Conservation (phyloP, 2,888 invertebrate species). For the Troglohyphantes excavatus region DNA sequence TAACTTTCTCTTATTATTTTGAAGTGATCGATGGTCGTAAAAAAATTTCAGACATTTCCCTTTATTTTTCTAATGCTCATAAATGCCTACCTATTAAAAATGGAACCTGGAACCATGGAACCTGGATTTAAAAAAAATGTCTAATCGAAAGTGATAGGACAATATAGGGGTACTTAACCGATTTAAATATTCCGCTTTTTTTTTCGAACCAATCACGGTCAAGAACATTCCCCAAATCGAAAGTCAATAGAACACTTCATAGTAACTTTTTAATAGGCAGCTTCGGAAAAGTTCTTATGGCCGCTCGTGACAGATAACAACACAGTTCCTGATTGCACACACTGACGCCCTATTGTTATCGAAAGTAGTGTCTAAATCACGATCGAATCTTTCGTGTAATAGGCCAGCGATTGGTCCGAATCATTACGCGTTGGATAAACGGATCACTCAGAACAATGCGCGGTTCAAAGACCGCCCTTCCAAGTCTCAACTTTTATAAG, state of each 20-base stretch:
- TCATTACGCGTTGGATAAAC: conserved; percentile 51
- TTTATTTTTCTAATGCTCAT: too few relatives aligned
- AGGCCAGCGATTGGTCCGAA: conserved; percentile 44
- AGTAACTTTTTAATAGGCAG: conserved; percentile 19
- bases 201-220: background rate
- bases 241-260: background rate
- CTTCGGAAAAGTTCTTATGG: conserved; percentile 6
- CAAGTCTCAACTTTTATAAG: conserved; percentile 43
- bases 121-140: too few relatives aligned
- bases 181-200: background rate
- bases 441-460: conserved; percentile 53
- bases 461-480: conserved; percentile 62
- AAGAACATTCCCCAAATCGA: background rate
- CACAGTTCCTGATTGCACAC: conserved; percentile 11
- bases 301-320: conserved; percentile 42
- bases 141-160: too few relatives aligned
- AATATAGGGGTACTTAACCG: background rate
- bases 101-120: too few relatives aligned
- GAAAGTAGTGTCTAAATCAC: conserved; percentile 43
- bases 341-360: conserved; percentile 63
- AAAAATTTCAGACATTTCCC: too few relatives aligned
- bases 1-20: too few relatives aligned
- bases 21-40: too few relatives aligned
- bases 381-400: conserved; percentile 52
- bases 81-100: too few relatives aligned